Evolutionary conservation across 2,797 vertebrate species (phyloP).

Genomic region (Thalassophryne amazonica): DNA sequence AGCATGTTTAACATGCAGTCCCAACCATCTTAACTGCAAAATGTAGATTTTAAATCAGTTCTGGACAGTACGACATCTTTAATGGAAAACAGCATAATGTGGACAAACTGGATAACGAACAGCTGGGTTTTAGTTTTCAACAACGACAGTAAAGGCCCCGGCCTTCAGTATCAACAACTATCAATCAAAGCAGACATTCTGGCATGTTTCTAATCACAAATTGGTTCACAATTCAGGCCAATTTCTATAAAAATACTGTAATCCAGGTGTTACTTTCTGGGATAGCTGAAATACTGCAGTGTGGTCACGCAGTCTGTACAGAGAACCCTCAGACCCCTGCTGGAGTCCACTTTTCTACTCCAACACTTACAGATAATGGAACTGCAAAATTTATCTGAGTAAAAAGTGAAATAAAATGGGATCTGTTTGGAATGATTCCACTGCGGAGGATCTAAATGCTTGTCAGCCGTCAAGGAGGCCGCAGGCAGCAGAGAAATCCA

Average conservation of each 20-base stretch:
- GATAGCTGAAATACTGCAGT: not conserved
- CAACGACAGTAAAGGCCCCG: slow-evolving; percentile 55
- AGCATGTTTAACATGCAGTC: too few relatives aligned
- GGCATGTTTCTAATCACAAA: not conserved
- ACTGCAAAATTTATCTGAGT: slow-evolving; percentile 41
- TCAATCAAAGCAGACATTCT: not conserved
- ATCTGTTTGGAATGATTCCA: not conserved
- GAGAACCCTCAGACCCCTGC: not conserved
- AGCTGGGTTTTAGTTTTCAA: too few relatives aligned
- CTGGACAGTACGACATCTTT: not conserved
- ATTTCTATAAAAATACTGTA: not conserved
- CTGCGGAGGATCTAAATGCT: not conserved
- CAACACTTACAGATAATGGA: slow-evolving; percentile 23
- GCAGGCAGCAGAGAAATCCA: not conserved
- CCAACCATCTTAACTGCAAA: too few relatives aligned
- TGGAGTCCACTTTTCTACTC: slow-evolving; percentile 2
- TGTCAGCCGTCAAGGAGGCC: not conserved
- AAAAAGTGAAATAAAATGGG: slow-evolving; percentile 42
- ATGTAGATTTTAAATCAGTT: too few relatives aligned
- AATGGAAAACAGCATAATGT: too few relatives aligned
- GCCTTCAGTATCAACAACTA: slow-evolving; percentile 8
- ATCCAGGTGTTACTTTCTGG: not conserved
- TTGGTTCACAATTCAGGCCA: not conserved
- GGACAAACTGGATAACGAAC: too few relatives aligned
- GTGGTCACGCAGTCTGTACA: too few relatives aligned